These are phyloP conservation scores for Mus pahari DNA, from an alignment of 2,113 vertebrate species.

Conservation along the genomic window DNA sequence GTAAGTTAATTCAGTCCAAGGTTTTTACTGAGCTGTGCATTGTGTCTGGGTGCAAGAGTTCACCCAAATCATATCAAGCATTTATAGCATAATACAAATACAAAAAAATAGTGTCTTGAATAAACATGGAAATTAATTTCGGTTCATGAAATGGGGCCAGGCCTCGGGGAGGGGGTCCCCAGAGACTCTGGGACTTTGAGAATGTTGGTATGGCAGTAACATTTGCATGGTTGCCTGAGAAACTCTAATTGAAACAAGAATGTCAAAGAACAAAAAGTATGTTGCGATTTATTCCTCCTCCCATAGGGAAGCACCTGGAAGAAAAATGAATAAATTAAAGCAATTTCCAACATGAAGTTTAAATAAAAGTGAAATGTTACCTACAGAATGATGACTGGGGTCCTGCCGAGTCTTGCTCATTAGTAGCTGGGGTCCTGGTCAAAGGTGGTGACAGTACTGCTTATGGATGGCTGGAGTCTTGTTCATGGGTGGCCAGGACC, in stretches of 20 bases:
- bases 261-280: conserved; percentile 24
- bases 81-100: not conserved
- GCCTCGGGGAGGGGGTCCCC: not conserved
- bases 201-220: conserved; percentile 28
- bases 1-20: conserved; percentile 38
- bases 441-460: not conserved
- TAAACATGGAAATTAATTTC: conserved; percentile 52
- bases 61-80: conserved; percentile 35
- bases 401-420: not conserved
- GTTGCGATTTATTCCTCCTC: conserved; percentile 17
- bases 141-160: conserved; percentile 45
- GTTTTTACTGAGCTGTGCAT: conserved; percentile 28
- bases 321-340: conserved; percentile 32
- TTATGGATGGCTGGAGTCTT: not conserved
- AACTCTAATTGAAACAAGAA: conserved; percentile 36
- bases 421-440: not conserved
- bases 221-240: conserved; percentile 16
- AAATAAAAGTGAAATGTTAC: conserved; percentile 39
- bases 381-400: not conserved
- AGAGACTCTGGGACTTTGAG: conserved; percentile 1
- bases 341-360: not conserved
- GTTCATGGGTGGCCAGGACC: not conserved
- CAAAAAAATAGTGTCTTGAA: conserved; percentile 20
- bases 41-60: not conserved
- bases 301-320: not conserved